A percentile compares a stretch with the other conserved stretches of the same genome.
These are phyloP conservation scores for Hippasteria phrygiana DNA, from an alignment of 53 echinoderm and acorn worm species.

Conservation along the genomic window DNA sequence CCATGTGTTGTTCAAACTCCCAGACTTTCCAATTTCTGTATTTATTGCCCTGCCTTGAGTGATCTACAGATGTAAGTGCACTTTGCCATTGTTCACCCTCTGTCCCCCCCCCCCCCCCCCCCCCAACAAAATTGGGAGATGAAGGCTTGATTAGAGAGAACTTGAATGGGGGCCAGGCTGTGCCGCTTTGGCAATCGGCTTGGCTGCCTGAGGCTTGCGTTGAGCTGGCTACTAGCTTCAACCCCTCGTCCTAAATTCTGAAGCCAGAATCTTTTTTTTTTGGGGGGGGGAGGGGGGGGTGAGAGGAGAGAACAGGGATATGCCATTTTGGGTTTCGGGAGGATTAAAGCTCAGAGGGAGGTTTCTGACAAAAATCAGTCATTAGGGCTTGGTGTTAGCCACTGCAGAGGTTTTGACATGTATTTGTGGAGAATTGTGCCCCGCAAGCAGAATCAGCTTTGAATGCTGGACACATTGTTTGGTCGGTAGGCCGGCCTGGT, in stretches of 20 bases:
- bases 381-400: not conserved
- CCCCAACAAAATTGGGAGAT: conserved; percentile 61
- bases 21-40: not conserved
- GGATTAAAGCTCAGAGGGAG: conserved; percentile 19
- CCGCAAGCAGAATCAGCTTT: too few relatives aligned
- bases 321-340: conserved; percentile 14
- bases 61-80: conserved; percentile 26
- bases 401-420: not conserved
- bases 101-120: too few relatives aligned
- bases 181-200: not conserved
- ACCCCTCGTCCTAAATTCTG: not conserved
- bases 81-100: conserved; percentile 43
- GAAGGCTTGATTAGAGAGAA: conserved; percentile 40
- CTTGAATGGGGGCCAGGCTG: not conserved
- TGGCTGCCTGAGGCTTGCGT: conserved; percentile 18
- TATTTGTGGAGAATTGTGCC: not conserved
- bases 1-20: not conserved
- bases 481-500: too few relatives aligned
- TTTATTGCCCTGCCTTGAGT: not conserved
- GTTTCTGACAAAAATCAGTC: not conserved
- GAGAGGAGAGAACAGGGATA: not conserved
- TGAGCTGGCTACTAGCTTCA: not conserved
- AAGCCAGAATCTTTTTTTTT: not conserved
- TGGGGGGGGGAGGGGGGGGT: not conserved
- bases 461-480: too few relatives aligned